phyloP scores from a whole-genome alignment of 1,140 invertebrate genomes.

The Cyphomyrmex costatus region DNA sequence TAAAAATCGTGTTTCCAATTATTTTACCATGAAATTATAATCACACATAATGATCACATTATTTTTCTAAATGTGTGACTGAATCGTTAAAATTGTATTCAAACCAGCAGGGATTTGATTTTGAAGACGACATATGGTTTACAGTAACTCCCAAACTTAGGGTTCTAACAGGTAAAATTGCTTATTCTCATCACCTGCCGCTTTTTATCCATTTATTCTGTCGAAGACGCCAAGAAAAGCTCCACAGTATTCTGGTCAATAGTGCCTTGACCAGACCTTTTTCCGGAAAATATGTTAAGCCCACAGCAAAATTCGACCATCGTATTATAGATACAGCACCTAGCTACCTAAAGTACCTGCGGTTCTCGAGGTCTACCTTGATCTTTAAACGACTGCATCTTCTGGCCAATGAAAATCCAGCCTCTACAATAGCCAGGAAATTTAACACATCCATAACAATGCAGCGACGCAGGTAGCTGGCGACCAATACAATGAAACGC shows the following conservation, averaged over 20 bases:
- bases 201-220: not conserved
- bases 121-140: not conserved
- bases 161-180: not conserved
- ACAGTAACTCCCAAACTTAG: not conserved
- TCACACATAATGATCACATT: no score
- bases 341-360: conserved; percentile 24
- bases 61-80: not conserved
- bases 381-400: conserved; percentile 10
- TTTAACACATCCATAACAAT: conserved; percentile 40
- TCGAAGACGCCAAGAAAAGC: not conserved
- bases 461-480: not conserved
- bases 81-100: not conserved
- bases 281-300: conserved; percentile 10
- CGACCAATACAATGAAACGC: not conserved
- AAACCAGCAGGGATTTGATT: not conserved
- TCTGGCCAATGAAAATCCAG: not conserved
- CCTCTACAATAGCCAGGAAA: not conserved
- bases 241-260: not conserved
- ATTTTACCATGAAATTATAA: no score
- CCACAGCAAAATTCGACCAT: not conserved
- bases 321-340: not conserved
- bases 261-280: not conserved
- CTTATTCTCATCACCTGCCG: conserved; percentile 29
- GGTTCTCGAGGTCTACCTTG: not conserved
- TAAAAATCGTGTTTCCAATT: no score